These are phyloP conservation scores for Vollenhovia emeryi DNA, from an alignment of 1,140 invertebrate species.

Conservation along the genomic window DNA sequence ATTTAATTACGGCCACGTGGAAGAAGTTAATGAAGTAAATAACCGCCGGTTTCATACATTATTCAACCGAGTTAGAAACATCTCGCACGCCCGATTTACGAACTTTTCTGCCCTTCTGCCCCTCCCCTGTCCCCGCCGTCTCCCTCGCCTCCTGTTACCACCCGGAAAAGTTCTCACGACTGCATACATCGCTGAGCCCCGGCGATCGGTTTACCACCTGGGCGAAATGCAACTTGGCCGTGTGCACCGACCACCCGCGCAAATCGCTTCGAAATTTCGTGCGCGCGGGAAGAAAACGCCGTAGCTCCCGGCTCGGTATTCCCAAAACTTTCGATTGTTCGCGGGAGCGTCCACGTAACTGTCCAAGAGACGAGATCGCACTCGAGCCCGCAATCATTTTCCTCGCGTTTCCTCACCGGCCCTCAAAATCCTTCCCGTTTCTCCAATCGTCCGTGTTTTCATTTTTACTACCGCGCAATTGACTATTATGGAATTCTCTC, in stretches of 20 bases:
- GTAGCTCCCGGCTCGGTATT: background rate
- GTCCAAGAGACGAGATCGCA: constrained; percentile 8
- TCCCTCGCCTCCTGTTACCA: background rate
- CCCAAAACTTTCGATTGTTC: background rate
- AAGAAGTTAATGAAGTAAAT: constrained; percentile 61
- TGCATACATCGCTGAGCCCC: constrained; percentile 26
- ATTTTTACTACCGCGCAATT: background rate
- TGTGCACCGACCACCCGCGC: background rate
- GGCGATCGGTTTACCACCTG: constrained; percentile 54
- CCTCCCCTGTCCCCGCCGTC: too few relatives aligned
- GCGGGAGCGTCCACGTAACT: background rate
- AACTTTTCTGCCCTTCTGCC: constrained; percentile 32
- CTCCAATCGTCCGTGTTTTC: background rate
- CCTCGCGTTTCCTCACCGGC: background rate
- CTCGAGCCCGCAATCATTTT: background rate
- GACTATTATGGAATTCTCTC: background rate
- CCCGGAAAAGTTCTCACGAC: constrained; percentile 40
- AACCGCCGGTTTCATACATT: constrained; percentile 57
- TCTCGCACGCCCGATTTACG: constrained; percentile 56
- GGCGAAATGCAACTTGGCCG: constrained; percentile 10
- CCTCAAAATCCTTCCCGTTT: background rate
- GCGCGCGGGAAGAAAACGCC: background rate
- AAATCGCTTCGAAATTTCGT: constrained; percentile 33
- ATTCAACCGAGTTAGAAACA: constrained; percentile 56
- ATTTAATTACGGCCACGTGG: constrained; percentile 60